A percentile compares a stretch with the other conserved stretches of the same genome.
phyloP scores from a whole-genome alignment of 2,113 vertebrate genomes.

The Saccopteryx leptura region DNA sequence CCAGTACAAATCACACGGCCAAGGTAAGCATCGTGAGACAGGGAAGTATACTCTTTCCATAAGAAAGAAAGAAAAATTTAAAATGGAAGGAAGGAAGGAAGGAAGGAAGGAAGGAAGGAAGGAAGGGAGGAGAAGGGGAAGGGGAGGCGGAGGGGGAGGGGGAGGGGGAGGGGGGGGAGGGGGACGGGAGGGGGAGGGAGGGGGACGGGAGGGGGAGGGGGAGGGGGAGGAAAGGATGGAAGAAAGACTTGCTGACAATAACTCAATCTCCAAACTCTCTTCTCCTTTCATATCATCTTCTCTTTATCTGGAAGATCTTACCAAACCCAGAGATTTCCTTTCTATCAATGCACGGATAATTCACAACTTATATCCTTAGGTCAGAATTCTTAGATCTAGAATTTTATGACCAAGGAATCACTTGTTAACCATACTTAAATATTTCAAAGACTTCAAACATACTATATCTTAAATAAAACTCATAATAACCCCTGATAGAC shows the following conservation, averaged over 20 bases:
- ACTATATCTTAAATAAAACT: constrained; percentile 40
- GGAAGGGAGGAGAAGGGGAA: too few species aligned
- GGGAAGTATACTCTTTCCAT: neutral
- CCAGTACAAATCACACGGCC: neutral
- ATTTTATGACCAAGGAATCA: constrained; percentile 22
- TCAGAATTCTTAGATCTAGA: constrained; percentile 43
- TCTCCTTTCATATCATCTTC: neutral
- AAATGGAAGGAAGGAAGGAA: too few species aligned
- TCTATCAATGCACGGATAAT: neutral
- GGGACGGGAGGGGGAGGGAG: too few species aligned
- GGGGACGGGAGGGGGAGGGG: too few species aligned
- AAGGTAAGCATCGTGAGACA: neutral
- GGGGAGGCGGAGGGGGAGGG: too few species aligned
- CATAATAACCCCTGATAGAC: neutral
- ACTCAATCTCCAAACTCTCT: neutral
- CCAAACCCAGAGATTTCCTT: constrained; percentile 26
- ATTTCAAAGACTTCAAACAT: constrained; percentile 23
- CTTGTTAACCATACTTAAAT: neutral
- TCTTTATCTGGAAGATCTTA: constrained; percentile 4
- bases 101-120: too few species aligned
- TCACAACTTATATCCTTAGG: constrained; percentile 38
- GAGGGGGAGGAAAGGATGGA: fast-evolving
- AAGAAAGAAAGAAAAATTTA: neutral
- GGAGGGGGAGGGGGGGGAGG: neutral
- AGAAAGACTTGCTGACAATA: neutral